phyloP scores from a whole-genome alignment of 2,797 vertebrate species.

The Crocidura indochinensis region DNA sequence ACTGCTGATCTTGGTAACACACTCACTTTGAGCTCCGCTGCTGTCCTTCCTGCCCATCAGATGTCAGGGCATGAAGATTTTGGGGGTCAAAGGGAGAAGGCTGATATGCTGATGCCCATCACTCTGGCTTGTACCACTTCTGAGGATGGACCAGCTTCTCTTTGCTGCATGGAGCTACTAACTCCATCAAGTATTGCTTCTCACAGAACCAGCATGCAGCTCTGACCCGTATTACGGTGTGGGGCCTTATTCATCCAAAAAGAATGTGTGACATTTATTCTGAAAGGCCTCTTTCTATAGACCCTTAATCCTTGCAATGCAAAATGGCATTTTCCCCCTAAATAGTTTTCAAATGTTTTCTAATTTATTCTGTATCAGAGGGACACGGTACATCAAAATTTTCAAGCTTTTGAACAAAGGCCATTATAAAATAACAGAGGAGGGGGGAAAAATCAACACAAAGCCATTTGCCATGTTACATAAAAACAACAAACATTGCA shows the following conservation, averaged over 20 bases:
- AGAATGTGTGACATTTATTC: conserved; percentile 89
- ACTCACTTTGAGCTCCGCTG: background rate
- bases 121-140: background rate
- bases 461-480: background rate
- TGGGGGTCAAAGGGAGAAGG: conserved; percentile 8
- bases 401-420: conserved; percentile 52
- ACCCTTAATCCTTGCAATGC: conserved; percentile 72
- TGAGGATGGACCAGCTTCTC: conserved; percentile 12
- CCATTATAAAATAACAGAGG: conserved; percentile 56
- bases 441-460: background rate
- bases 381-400: conserved; percentile 13
- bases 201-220: conserved; percentile 15
- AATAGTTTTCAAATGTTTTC: conserved; percentile 72
- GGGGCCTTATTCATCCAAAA: conserved; percentile 84
- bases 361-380: conserved; percentile 71
- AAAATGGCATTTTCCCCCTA: conserved; percentile 42
- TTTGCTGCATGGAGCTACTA: background rate
- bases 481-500: background rate
- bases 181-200: background rate
- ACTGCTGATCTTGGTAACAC: background rate
- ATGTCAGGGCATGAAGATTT: background rate
- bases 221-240: conserved; percentile 60
- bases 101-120: background rate
- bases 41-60: background rate
- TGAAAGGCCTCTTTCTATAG: conserved; percentile 88